These are phyloP conservation scores for Anas bahamensis DNA, from an alignment of 2,797 vertebrate species.

Conservation along the genomic window DNA sequence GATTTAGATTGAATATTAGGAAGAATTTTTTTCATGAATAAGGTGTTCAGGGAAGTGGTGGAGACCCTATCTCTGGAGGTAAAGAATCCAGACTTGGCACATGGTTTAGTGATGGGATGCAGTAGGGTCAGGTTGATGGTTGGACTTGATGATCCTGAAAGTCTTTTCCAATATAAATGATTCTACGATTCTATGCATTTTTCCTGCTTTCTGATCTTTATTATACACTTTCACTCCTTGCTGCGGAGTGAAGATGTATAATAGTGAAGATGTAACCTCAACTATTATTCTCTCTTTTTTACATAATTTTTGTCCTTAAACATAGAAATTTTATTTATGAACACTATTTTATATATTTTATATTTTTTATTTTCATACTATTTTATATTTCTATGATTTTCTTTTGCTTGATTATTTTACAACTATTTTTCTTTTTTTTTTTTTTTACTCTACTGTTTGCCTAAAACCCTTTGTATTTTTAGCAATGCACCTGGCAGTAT, in stretches of 20 bases:
- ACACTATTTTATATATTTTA: background rate
- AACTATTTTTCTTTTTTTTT: background rate
- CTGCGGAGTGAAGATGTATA: background rate
- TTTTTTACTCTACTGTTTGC: background rate
- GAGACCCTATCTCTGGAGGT: no score
- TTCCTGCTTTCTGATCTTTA: background rate
- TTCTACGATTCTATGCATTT: background rate
- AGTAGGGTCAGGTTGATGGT: no score
- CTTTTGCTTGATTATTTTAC: background rate
- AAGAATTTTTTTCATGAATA: no score
- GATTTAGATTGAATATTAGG: no score
- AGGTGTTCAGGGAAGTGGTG: no score
- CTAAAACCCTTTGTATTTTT: background rate
- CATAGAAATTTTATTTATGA: background rate
- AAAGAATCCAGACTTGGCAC: no score
- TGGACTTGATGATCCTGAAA: no score
- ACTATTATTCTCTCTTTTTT: background rate
- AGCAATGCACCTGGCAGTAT: background rate
- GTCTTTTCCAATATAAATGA: no score
- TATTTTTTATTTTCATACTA: background rate
- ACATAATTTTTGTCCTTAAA: background rate
- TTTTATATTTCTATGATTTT: background rate
- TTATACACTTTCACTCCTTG: background rate
- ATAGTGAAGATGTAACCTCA: background rate
- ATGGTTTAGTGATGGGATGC: no score